phyloP scores from a whole-genome alignment of 2,113 vertebrate species.

The Festucalex cinctus region DNA sequence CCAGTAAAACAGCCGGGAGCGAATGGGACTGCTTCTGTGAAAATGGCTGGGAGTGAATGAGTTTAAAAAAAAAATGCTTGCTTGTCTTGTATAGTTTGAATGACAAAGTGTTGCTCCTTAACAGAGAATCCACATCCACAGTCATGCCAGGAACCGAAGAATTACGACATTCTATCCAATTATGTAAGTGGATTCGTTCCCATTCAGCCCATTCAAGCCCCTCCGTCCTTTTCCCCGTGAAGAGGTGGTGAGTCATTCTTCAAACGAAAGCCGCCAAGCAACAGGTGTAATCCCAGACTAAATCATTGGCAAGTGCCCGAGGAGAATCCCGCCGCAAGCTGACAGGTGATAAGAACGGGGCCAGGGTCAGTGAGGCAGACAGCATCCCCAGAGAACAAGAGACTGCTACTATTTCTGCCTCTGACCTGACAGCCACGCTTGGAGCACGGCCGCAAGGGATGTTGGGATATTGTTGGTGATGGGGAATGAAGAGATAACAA shows the following conservation, averaged over 20 bases:
- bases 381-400: conserved; percentile 41
- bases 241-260: conserved; percentile 45
- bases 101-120: too few species aligned
- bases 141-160: conserved; percentile 12
- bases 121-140: conserved; percentile 11
- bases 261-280: conserved; percentile 46
- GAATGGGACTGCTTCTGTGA: too few species aligned
- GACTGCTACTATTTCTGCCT: conserved; percentile 62
- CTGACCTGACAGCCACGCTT: conserved; percentile 44
- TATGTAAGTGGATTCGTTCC: conserved; percentile 28
- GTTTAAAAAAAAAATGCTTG: neutral
- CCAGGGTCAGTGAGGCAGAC: conserved; percentile 46
- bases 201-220: conserved; percentile 26
- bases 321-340: conserved; percentile 32
- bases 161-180: conserved; percentile 34
- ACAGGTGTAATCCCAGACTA: conserved; percentile 52
- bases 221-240: conserved; percentile 17
- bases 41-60: too few species aligned
- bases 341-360: conserved; percentile 50
- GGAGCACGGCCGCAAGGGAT: conserved; percentile 58
- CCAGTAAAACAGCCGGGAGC: too few species aligned
- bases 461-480: conserved; percentile 47
- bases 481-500: conserved; percentile 17
- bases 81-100: conserved; percentile 1
- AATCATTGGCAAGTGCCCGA: conserved; percentile 26